A percentile compares a stretch with the other conserved stretches of the same genome.
These are phyloP conservation scores for Cephalopholis sonnerati DNA, from an alignment of 2,113 vertebrate genomes.

Conservation along the genomic window DNA sequence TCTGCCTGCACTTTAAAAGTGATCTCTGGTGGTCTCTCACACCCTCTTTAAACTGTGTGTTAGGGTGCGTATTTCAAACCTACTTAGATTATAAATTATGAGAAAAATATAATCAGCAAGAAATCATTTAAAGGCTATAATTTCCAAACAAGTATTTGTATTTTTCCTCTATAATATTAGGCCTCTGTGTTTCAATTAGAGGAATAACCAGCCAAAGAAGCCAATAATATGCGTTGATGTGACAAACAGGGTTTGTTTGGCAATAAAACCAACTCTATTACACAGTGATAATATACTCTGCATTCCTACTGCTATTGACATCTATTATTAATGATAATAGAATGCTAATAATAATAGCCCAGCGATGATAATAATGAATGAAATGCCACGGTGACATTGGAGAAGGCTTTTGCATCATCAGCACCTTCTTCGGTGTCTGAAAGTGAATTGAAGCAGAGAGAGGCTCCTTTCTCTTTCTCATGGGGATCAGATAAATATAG, in stretches of 20 bases:
- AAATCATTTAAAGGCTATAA: neutral
- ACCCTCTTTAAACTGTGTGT: neutral
- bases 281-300: constrained; percentile 6
- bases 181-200: neutral
- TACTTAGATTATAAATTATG: neutral
- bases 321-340: neutral
- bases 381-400: constrained; percentile 89
- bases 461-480: constrained; percentile 92
- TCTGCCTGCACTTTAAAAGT: neutral
- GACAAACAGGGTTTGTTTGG: neutral
- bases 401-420: constrained; percentile 88
- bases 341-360: constrained; percentile 71
- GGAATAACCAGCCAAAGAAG: neutral
- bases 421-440: constrained; percentile 91
- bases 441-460: constrained; percentile 87
- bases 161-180: neutral
- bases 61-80: neutral
- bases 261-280: constrained; percentile 16
- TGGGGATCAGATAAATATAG: constrained; percentile 96
- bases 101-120: neutral
- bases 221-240: neutral
- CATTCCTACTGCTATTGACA: no score
- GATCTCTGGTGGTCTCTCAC: constrained; percentile 6
- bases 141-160: neutral
- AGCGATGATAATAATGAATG: constrained; percentile 84